Conservation (phyloP, 1,140 invertebrate species). For the Samia ricini region DNA sequence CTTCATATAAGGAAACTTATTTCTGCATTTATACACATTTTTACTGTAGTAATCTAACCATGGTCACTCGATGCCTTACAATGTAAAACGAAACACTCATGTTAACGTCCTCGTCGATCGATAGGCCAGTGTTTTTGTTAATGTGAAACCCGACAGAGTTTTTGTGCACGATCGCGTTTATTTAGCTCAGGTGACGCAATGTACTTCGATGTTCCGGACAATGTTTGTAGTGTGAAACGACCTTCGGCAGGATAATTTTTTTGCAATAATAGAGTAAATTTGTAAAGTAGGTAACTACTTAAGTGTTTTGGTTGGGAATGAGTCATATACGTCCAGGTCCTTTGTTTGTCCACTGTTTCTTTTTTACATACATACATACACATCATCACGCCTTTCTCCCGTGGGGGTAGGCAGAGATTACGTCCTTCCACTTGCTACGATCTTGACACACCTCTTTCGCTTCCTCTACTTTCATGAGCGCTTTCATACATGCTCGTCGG, state of each 20-base stretch:
- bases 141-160: conserved; percentile 53
- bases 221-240: conserved; percentile 28
- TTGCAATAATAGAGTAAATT: not conserved
- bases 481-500: too few relatives aligned
- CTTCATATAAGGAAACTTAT: not conserved
- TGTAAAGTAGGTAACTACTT: not conserved
- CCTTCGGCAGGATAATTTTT: conserved; percentile 9
- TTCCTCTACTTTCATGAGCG: too few relatives aligned
- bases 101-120: conserved; percentile 44
- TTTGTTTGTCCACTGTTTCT: not conserved
- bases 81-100: conserved; percentile 21
- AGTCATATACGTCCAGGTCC: not conserved
- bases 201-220: not conserved
- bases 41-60: not conserved
- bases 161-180: conserved; percentile 35
- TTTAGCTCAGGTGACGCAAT: conserved; percentile 11
- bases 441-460: too few relatives aligned
- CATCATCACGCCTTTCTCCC: too few relatives aligned
- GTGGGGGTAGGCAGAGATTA: too few relatives aligned
- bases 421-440: too few relatives aligned
- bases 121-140: conserved; percentile 29
- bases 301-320: not conserved
- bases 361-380: not conserved
- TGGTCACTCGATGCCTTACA: not conserved
- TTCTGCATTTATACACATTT: not conserved